These are phyloP conservation scores for Drosophila acutilabella DNA, from an alignment of 2,888 invertebrate genomes.

Conservation along the genomic window DNA sequence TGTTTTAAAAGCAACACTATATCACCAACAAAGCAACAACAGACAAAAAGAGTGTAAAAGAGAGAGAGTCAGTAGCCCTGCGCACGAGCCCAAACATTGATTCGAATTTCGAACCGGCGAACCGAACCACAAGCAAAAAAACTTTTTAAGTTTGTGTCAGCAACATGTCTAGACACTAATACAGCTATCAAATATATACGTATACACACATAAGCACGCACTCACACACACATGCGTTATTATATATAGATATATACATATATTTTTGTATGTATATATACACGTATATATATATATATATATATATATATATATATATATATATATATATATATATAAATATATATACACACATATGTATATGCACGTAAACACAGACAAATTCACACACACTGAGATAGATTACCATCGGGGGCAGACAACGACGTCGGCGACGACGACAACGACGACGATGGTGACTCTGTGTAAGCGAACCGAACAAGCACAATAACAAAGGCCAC, in stretches of 20 bases:
- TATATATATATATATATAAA: not conserved
- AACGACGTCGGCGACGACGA: slow-evolving; percentile 29
- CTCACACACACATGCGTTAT: too few species aligned
- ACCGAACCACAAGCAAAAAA: slow-evolving; percentile 44
- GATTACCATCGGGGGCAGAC: slow-evolving; percentile 62
- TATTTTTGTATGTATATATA: not conserved
- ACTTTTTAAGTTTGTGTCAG: slow-evolving; percentile 54
- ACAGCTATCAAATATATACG: slow-evolving; percentile 51
- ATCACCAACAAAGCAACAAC: not conserved
- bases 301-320: slow-evolving; percentile 1
- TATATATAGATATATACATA: too few species aligned
- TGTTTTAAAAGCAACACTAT: slow-evolving; percentile 29
- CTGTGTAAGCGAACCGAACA: slow-evolving; percentile 29
- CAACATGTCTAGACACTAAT: slow-evolving; percentile 77
- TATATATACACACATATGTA: not conserved
- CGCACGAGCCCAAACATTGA: slow-evolving; percentile 37
- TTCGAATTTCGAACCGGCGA: slow-evolving; percentile 54
- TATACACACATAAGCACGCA: slow-evolving; percentile 1
- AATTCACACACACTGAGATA: slow-evolving; percentile 33
- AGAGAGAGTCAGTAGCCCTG: slow-evolving; percentile 9
- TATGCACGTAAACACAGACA: slow-evolving; percentile 36
- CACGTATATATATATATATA: slow-evolving; percentile 3
- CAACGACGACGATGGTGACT: slow-evolving; percentile 34
- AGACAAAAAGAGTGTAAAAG: too few species aligned
- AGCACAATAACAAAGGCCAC: slow-evolving; percentile 66